These are phyloP conservation scores for Etia nguti DNA, from an alignment of 2,113 vertebrate species.

Conservation along the genomic window DNA sequence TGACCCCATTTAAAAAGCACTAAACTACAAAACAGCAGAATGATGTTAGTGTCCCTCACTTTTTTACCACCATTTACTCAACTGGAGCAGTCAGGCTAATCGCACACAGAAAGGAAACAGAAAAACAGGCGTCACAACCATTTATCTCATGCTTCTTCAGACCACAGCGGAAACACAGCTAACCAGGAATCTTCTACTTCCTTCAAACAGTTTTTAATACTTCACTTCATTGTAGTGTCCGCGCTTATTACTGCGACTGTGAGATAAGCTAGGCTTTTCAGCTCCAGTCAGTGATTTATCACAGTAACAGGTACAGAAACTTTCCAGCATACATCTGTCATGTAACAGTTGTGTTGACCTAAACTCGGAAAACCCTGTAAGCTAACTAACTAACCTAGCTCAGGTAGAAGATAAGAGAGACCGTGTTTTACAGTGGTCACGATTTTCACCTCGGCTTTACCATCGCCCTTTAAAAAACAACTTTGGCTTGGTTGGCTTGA, in stretches of 20 bases:
- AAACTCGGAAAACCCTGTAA: not conserved
- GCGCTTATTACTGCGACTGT: too few relatives aligned
- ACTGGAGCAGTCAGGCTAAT: not conserved
- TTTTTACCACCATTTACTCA: not conserved
- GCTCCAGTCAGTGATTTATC: not conserved
- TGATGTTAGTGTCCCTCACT: not conserved
- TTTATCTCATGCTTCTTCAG: not conserved
- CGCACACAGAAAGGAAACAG: not conserved
- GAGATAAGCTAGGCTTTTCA: not conserved
- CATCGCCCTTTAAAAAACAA: not conserved
- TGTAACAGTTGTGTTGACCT: not conserved
- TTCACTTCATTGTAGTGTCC: not conserved
- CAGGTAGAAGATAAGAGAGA: not conserved
- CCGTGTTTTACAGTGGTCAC: not conserved
- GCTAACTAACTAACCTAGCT: not conserved
- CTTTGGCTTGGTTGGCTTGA: not conserved
- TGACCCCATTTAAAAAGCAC: not conserved
- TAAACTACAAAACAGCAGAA: not conserved
- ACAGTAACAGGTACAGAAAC: not conserved
- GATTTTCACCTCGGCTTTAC: not conserved
- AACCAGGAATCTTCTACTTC: not conserved
- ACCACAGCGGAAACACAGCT: not conserved
- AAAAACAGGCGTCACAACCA: not conserved
- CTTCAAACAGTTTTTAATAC: not conserved
- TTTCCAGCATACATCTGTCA: not conserved